Base-by-base conservation (phyloP, 2,113 vertebrate species). In the Semnornis frantzii region DNA sequence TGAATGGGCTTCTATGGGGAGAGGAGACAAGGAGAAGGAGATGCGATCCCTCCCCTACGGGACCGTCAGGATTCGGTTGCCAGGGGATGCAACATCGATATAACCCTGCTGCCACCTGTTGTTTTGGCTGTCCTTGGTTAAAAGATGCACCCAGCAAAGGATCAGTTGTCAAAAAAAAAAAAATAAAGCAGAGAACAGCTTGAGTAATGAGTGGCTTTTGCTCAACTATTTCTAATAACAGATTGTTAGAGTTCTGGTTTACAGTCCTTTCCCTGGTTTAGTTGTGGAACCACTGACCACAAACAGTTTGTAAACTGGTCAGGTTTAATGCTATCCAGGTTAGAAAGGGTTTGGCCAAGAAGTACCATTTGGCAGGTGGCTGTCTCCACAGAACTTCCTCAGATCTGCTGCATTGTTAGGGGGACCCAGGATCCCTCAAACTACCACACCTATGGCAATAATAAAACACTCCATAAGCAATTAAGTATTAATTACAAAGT, bases 71-170 rank as follows among this genome's bases (percentile, higher is more conserved):
- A 65, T 89, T 95, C 21, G 15, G 93, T 91, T 93, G 87, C 68
- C 5, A 85, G 73, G 82, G 85, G 86, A 89, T 87, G 57, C 88
- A 48, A 0, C 3, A 7, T 52, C 74, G 89, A 58, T 92, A 64
- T 63, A 93, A 91, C 92, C 90, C 90, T 87, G 79, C 80, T 95
- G 80, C 93, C 94, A 95, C 87, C 93, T 96, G 93, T 96, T 95
- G 91, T 93, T 97, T 95, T 95, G 82, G 79, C 87, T 94, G 1
- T 76, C 34, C 60, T 28, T 68, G 64, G 48, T 92, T 90, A 88
- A 94, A 78, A 63, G 82, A 93, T 92, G 85, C 66, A 75, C 48
- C 46, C 74, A 76, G 72, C 54, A 52, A 87, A 91, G 92, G 91
- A 94, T 94, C 89, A 68, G 72, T 60, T 96, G 83, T 87, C 92